Conservation (phyloP, 64 coral and sea anemone species). For the Anthopleura sola region DNA sequence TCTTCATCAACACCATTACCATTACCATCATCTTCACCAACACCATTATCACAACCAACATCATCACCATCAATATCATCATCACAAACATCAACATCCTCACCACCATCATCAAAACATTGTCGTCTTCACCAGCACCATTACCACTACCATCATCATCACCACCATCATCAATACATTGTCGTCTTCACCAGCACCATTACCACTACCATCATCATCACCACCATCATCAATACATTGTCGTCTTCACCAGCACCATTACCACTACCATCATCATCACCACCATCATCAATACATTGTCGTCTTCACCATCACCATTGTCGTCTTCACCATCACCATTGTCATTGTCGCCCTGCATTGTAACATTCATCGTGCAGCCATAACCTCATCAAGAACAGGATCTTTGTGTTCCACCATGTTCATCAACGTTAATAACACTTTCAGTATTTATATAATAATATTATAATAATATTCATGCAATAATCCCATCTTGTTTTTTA, state of each 20-base stretch:
- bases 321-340: no score
- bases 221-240: not conserved
- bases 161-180: not conserved
- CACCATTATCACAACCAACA: no score
- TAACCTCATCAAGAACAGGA: no score
- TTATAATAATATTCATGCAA: not conserved
- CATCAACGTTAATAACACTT: no score
- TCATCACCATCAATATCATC: no score
- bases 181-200: not conserved
- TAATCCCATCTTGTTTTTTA: conserved; percentile 2
- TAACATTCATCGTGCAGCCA: no score
- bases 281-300: not conserved
- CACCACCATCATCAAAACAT: no score
- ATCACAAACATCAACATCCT: no score
- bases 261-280: not conserved
- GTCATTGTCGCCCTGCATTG: no score
- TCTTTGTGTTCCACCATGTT: no score
- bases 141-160: not conserved
- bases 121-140: not conserved
- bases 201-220: no score
- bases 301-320: not conserved
- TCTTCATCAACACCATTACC: not conserved
- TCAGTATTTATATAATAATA: not conserved
- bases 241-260: not conserved
- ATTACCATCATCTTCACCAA: no score